These are phyloP conservation scores for Zaprionus gabonicus DNA, from an alignment of 1,140 invertebrate species.

Conservation along the genomic window DNA sequence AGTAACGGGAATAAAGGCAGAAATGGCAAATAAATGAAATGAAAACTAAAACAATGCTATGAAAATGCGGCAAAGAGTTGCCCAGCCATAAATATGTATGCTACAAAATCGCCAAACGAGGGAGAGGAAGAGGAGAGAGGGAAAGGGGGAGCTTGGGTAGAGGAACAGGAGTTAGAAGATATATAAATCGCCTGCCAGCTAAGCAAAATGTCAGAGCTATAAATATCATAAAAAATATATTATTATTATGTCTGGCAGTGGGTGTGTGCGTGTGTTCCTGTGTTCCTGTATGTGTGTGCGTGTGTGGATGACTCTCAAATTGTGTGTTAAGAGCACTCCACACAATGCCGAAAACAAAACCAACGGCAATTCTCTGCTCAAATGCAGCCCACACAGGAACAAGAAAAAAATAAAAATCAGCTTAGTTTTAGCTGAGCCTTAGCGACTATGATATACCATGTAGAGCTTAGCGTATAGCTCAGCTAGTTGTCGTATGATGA, in stretches of 20 bases:
- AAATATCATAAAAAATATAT: conserved; percentile 77
- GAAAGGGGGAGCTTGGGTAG: background rate
- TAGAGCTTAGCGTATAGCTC: background rate
- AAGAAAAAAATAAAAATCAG: background rate
- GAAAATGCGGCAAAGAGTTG: conserved; percentile 56
- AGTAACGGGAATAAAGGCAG: conserved; percentile 3
- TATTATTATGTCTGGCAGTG: conserved; percentile 20
- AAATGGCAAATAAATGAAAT: conserved; percentile 34
- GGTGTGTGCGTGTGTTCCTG: background rate
- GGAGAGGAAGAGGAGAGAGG: too few species aligned
- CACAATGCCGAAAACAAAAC: conserved; percentile 14
- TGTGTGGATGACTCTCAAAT: conserved; percentile 48
- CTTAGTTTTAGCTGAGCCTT: background rate
- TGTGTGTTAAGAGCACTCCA: conserved; percentile 73
- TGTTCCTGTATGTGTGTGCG: conserved; percentile 19
- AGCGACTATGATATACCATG: background rate
- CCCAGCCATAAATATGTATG: conserved; percentile 57
- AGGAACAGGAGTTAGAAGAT: conserved; percentile 37
- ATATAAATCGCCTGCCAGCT: conserved; percentile 78
- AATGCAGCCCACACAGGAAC: conserved; percentile 27
- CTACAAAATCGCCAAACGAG: conserved; percentile 44
- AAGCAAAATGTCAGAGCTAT: conserved; percentile 75
- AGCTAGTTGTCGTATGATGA: background rate
- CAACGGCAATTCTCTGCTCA: background rate
- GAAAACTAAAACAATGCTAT: conserved; percentile 56